Evolutionary conservation across 2,888 invertebrate genomes (phyloP).

Genomic region (Elysia crispata): DNA sequence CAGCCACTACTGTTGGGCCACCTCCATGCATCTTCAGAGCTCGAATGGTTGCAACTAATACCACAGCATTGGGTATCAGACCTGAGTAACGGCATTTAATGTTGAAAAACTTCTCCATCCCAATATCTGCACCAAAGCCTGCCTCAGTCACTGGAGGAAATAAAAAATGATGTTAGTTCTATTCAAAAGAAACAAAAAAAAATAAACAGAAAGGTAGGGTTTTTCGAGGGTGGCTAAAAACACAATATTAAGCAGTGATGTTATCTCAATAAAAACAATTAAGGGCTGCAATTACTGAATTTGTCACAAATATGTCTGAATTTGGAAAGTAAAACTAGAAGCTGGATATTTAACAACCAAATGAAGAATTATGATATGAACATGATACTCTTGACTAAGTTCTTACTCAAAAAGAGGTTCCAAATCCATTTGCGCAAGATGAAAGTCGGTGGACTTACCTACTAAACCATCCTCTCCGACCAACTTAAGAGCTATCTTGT

Average conservation of each 20-base stretch:
- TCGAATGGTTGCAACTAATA: conserved; percentile 93
- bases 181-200: no score
- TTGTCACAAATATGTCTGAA: no score
- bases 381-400: not conserved
- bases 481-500: conserved; percentile 91
- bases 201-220: no score
- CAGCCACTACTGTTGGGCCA: conserved; percentile 90
- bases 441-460: conserved; percentile 67
- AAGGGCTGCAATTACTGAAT: no score
- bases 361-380: not conserved
- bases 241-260: no score
- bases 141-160: conserved; percentile 89
- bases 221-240: not conserved
- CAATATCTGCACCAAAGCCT: conserved; percentile 99
- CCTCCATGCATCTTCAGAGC: conserved; percentile 99
- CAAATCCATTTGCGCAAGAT: not conserved
- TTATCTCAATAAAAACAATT: no score
- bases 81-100: conserved; percentile 96
- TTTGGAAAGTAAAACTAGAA: no score
- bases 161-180: no score
- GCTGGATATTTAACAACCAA: no score
- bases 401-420: not conserved
- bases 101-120: conserved; percentile 98
- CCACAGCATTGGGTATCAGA: conserved; percentile 90
- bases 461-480: conserved; percentile 94